Percentiles rank a stretch among this genome's conserved stretches.
Conservation (phyloP, 2,888 invertebrate genomes). For the Parascotia fuliginaria region DNA sequence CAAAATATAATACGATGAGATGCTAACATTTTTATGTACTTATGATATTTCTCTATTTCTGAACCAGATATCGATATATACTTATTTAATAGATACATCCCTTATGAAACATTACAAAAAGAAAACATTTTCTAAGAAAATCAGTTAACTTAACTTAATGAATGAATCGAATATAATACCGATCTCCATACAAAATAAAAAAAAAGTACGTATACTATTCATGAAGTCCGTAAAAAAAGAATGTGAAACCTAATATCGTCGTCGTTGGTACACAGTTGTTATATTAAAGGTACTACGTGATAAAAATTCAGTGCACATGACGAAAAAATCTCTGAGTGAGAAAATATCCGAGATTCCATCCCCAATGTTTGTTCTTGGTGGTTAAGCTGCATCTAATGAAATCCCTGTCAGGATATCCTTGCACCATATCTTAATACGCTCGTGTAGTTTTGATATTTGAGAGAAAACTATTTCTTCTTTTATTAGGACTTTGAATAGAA, state of each 20-base stretch:
- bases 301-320: constrained; percentile 73
- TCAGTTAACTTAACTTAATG: no score
- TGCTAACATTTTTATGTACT: no score
- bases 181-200: no score
- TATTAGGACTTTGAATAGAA: no score
- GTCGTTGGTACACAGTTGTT: constrained; percentile 31
- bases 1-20: no score
- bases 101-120: no score
- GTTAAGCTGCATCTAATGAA: constrained; percentile 86
- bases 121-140: no score
- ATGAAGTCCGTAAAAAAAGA: constrained; percentile 9
- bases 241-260: constrained; percentile 32
- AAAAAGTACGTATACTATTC: no score
- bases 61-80: no score
- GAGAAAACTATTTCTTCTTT: not conserved
- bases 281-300: constrained; percentile 48
- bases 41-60: no score
- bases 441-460: constrained; percentile 54
- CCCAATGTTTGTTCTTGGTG: constrained; percentile 80
- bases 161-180: no score
- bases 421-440: constrained; percentile 64
- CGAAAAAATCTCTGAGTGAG: constrained; percentile 70
- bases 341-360: constrained; percentile 78
- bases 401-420: constrained; percentile 81
- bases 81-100: no score